Conservation (phyloP, 2,797 vertebrate genomes). For the Thaleichthys pacificus region DNA sequence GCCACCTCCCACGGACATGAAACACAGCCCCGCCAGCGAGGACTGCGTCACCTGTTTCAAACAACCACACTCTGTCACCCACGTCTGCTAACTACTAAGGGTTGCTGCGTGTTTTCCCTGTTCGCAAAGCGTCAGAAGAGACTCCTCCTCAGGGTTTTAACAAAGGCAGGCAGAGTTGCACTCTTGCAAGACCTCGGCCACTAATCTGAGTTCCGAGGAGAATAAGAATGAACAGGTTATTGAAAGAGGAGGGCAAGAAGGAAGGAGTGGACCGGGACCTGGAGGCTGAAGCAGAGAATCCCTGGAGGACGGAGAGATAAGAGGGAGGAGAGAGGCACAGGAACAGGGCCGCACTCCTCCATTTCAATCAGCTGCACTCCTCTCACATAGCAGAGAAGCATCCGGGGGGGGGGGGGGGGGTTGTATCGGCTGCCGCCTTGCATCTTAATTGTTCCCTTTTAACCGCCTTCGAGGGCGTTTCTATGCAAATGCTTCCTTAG, state of each 20-base stretch:
- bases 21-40: constrained; percentile 43
- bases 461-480: constrained; percentile 64
- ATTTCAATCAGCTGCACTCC: constrained; percentile 71
- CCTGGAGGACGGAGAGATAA: neutral
- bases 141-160: constrained; percentile 38
- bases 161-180: constrained; percentile 24
- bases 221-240: constrained; percentile 38
- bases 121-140: constrained; percentile 57
- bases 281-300: neutral
- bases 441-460: constrained; percentile 76
- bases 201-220: constrained; percentile 37
- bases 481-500: constrained; percentile 73
- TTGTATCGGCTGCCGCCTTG: constrained; percentile 47
- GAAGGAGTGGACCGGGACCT: neutral
- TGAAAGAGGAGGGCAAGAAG: constrained; percentile 24
- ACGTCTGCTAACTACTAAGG: constrained; percentile 66
- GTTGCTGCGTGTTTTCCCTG: constrained; percentile 62
- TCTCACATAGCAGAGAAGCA: constrained; percentile 68
- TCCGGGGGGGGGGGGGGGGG: constrained; percentile 52
- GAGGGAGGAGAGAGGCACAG: constrained; percentile 43
- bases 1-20: constrained; percentile 64
- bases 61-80: constrained; percentile 66
- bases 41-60: constrained; percentile 69
- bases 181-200: constrained; percentile 20
- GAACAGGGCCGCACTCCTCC: constrained; percentile 68